Evolutionary conservation across 2,113 vertebrate genomes (phyloP).

Genomic region (Platysternon megacephalum): DNA sequence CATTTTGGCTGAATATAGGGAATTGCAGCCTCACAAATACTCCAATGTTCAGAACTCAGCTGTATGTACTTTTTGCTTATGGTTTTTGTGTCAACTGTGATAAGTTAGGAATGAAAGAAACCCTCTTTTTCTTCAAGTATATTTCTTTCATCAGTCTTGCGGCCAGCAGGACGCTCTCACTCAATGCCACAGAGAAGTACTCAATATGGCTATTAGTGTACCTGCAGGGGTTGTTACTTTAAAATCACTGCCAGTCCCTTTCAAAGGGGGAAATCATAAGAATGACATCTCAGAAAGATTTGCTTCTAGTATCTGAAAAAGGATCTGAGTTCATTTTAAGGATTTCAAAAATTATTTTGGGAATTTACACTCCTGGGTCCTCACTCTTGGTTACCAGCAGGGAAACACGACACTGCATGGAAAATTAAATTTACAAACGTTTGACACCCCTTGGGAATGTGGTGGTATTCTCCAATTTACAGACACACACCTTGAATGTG

Average conservation of each 20-base stretch:
- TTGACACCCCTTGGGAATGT: slow-evolving; percentile 30
- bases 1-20: accelerated
- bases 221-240: slow-evolving; percentile 32
- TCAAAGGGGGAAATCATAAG: slow-evolving; percentile 38
- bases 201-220: background rate
- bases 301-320: slow-evolving; percentile 48
- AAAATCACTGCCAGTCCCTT: slow-evolving; percentile 38
- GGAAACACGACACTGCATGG: background rate
- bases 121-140: background rate
- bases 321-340: slow-evolving; percentile 27
- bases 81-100: background rate
- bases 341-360: slow-evolving; percentile 54
- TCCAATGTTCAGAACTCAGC: accelerated
- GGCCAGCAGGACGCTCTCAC: slow-evolving; percentile 20
- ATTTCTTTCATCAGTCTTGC: slow-evolving; percentile 53
- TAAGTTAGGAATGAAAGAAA: slow-evolving; percentile 39
- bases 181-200: slow-evolving; percentile 22
- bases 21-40: accelerated
- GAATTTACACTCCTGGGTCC: slow-evolving; percentile 52
- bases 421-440: slow-evolving; percentile 68
- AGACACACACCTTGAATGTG: slow-evolving; percentile 61
- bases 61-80: accelerated
- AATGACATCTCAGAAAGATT: slow-evolving; percentile 30
- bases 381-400: background rate
- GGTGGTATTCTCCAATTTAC: slow-evolving; percentile 51